Evolutionary conservation across 2,888 invertebrate genomes (phyloP).

Genomic region (Formica aserva): DNA sequence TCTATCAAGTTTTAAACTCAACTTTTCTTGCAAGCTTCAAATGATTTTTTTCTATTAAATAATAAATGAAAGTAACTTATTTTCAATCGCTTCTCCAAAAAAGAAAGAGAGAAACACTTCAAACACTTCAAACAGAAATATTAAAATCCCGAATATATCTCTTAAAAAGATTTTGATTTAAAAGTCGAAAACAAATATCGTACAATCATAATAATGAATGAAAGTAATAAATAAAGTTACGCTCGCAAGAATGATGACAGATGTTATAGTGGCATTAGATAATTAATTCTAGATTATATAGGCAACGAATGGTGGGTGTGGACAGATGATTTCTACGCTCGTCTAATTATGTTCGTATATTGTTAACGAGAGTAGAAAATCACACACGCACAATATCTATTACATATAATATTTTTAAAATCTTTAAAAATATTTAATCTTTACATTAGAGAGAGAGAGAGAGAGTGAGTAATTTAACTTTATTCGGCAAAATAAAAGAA

Average conservation of each 20-base stretch:
- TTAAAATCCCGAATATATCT: neutral
- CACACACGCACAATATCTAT: neutral
- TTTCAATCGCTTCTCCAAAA: neutral
- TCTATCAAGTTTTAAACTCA: neutral
- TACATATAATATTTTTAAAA: neutral
- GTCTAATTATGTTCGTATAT: slow-evolving; percentile 76
- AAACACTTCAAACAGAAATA: neutral
- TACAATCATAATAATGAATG: slow-evolving; percentile 55
- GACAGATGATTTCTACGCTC: slow-evolving; percentile 75
- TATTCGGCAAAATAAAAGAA: neutral
- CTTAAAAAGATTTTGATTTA: slow-evolving; percentile 21
- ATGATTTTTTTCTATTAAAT: neutral
- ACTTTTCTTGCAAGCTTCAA: neutral
- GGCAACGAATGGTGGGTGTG: slow-evolving; percentile 73
- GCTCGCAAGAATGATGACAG: slow-evolving; percentile 81
- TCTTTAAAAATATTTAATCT: neutral
- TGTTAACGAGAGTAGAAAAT: slow-evolving; percentile 57
- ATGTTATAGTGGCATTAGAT: slow-evolving; percentile 84
- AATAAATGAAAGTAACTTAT: neutral
- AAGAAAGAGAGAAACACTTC: neutral
- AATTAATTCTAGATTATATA: slow-evolving; percentile 81
- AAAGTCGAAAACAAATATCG: slow-evolving; percentile 33
- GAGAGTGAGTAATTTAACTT: neutral
- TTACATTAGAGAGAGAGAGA: neutral
- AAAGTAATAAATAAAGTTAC: slow-evolving; percentile 68